Conservation (phyloP, 2,888 invertebrate species). For the Gymnocheta viridis region DNA sequence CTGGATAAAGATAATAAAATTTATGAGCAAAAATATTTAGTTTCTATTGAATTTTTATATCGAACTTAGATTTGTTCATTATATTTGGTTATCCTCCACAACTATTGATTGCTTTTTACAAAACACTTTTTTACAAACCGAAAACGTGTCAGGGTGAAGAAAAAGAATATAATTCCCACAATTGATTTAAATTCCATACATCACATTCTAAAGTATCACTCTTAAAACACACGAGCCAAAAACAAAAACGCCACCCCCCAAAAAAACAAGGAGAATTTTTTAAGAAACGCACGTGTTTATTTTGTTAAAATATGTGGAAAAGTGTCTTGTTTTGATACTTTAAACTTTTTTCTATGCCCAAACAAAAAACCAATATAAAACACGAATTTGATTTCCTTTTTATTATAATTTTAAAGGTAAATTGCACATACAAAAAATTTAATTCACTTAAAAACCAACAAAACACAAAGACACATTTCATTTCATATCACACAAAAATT, state of each 20-base stretch:
- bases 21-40: no score
- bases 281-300: conserved; percentile 69
- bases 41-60: background rate
- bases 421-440: conserved; percentile 60
- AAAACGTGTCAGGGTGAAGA: background rate
- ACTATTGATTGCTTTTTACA: background rate
- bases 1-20: no score
- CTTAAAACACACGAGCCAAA: background rate
- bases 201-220: conserved; percentile 52
- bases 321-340: conserved; percentile 59
- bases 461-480: conserved; percentile 58
- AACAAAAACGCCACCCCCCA: no score
- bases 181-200: conserved; percentile 68
- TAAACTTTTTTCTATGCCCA: background rate
- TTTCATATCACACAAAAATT: conserved; percentile 28
- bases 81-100: background rate
- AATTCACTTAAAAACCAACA: conserved; percentile 70
- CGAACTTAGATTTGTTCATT: background rate
- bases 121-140: background rate
- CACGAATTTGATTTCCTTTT: conserved; percentile 49
- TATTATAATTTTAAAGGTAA: conserved; percentile 57
- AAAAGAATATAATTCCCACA: conserved; percentile 50
- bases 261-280: background rate
- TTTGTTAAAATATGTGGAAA: conserved; percentile 71
- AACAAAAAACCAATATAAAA: conserved; percentile 30